Base-by-base conservation (phyloP, 2,888 invertebrate genomes). In the Tigriopus californicus region DNA sequence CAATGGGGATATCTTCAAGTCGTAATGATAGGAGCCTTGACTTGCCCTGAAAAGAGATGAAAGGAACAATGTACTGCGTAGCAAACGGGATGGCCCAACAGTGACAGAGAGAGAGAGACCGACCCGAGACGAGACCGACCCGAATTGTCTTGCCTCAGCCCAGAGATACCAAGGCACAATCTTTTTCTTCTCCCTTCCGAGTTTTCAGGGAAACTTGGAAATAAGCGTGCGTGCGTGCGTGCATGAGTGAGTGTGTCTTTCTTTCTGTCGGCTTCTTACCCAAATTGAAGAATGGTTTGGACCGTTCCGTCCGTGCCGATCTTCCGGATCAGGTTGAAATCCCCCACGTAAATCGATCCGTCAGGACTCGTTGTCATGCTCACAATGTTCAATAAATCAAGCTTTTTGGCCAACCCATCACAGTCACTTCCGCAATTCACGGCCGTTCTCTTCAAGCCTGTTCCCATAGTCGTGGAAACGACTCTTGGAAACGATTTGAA, bases 261-360 rank as follows among this genome's bases (percentile, higher is more conserved):
- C n/a, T n/a, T n/a, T n/a, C n/a, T n/a, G n/a, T n/a, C n/a, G n/a
- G n/a, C n/a, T n/a, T 88, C 24, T 89, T 87, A 69, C 91, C 86
- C 40, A 90, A 79, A 75, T 94, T 92, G 70, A 59, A 92, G 76
- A 44, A 94, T 84, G 20, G 91, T 92, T 66, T 83, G 85, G 51
- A 92, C 87, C 63, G 83, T 80, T 66, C 90, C 90, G 69, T 90
- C 86, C 33, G 91, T 87, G 40, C 85, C 85, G 64, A 94, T 83
- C 64, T 89, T 77, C 47, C 94, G 80, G 57, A 94, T 88, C 58
- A 91, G 79, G 75, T 95, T 94, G 70, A 92, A 94, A 73, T 97
- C 95, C 12, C 94, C 95, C 12, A 97, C 90, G 71, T 92, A 95
- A 53, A 98, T 78, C 65, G 90, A 90, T 44, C 98, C 98, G 73